phyloP scores from a whole-genome alignment of 1,140 invertebrate species.

The Thrips palmi region DNA sequence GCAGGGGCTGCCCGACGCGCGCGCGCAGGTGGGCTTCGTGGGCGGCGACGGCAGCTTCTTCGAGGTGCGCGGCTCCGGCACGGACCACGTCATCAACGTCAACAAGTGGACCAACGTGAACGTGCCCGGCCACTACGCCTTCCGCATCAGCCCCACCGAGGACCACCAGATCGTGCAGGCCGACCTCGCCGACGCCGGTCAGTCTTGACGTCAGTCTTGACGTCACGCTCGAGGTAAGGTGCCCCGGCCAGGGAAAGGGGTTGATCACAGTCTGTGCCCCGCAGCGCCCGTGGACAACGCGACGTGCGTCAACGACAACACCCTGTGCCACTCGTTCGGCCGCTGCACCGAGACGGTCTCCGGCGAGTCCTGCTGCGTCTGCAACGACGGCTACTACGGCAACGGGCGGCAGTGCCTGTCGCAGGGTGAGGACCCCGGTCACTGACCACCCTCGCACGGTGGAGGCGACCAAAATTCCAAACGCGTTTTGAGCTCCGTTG shows the following conservation, averaged over 20 bases:
- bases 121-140: constrained; percentile 67
- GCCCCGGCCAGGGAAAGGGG: no score
- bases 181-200: no score
- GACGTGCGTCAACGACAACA: no score
- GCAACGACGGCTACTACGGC: constrained; percentile 61
- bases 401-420: constrained; percentile 79
- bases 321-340: constrained; percentile 35
- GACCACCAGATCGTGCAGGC: no score
- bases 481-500: background rate
- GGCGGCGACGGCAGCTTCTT: constrained; percentile 53
- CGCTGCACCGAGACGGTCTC: constrained; percentile 63
- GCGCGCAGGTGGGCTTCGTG: constrained; percentile 83
- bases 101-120: constrained; percentile 66
- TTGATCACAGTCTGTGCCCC: no score
- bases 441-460: background rate
- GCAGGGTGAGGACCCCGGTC: constrained; percentile 34
- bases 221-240: no score
- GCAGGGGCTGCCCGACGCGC: constrained; percentile 55
- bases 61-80: constrained; percentile 64
- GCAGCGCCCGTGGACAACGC: no score
- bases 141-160: constrained; percentile 49
- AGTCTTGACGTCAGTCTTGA: no score
- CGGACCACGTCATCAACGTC: constrained; percentile 58
- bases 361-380: constrained; percentile 78
- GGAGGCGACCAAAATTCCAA: no score